Evolutionary conservation across 2,797 vertebrate species (phyloP).

Genomic region (Etheostoma perlongum): DNA sequence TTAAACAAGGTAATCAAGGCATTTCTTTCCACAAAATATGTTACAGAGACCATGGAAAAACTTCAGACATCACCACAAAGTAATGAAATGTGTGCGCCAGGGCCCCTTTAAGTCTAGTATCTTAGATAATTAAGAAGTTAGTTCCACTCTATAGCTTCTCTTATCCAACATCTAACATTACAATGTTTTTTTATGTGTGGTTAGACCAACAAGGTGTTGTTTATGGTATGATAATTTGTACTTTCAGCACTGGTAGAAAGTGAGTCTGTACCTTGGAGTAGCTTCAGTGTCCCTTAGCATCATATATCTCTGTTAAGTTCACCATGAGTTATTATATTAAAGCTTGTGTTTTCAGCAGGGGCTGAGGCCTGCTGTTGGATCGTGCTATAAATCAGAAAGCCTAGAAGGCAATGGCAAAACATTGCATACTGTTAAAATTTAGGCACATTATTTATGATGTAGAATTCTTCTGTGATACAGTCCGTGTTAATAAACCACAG

Average conservation of each 20-base stretch:
- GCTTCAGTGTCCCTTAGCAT: slow-evolving; percentile 41
- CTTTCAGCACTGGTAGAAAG: slow-evolving; percentile 12
- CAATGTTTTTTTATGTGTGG: neutral
- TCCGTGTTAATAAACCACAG: slow-evolving; percentile 69
- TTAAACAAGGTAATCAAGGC: no score
- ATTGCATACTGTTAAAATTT: slow-evolving; percentile 70
- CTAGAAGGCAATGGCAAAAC: slow-evolving; percentile 55
- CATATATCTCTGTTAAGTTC: slow-evolving; percentile 66
- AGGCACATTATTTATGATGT: slow-evolving; percentile 74
- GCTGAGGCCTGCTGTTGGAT: slow-evolving; percentile 41
- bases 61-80: no score
- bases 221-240: slow-evolving; percentile 10
- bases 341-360: slow-evolving; percentile 57
- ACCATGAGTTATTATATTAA: slow-evolving; percentile 62
- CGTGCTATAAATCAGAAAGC: slow-evolving; percentile 67
- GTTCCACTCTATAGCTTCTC: neutral
- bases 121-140: neutral
- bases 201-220: slow-evolving; percentile 4
- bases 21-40: no score
- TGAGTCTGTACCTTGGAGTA: slow-evolving; percentile 33
- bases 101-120: neutral
- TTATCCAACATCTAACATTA: neutral
- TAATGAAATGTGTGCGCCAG: no score
- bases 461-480: slow-evolving; percentile 60
- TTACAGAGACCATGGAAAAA: no score